These are phyloP conservation scores for Lutraria lutraria DNA, from an alignment of 2,888 invertebrate species.

Conservation along the genomic window DNA sequence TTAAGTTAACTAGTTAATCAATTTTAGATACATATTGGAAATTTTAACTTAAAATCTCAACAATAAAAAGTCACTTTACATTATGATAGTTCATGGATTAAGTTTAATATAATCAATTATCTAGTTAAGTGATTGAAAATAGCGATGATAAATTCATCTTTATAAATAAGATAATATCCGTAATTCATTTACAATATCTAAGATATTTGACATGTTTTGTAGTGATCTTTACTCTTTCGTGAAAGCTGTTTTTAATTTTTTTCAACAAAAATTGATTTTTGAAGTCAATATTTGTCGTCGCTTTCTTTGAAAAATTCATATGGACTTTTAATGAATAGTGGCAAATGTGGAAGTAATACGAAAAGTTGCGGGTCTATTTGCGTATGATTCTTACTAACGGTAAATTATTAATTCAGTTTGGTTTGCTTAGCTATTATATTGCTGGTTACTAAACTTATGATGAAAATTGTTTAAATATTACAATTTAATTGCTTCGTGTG, in stretches of 20 bases:
- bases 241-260: background rate
- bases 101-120: background rate
- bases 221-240: background rate
- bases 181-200: background rate
- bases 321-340: background rate
- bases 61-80: no score
- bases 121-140: background rate
- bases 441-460: background rate
- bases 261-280: conserved; percentile 12
- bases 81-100: no score
- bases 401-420: conserved; percentile 8
- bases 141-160: background rate
- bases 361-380: background rate
- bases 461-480: conserved; percentile 17
- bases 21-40: no score
- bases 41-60: no score
- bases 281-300: conserved; percentile 7
- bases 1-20: no score
- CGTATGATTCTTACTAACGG: background rate
- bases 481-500: background rate
- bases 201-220: background rate
- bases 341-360: background rate
- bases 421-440: background rate
- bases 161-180: background rate
- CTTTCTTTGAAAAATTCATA: conserved; percentile 8